phyloP scores from a whole-genome alignment of 2,888 invertebrate genomes.

The Diogma glabrata region DNA sequence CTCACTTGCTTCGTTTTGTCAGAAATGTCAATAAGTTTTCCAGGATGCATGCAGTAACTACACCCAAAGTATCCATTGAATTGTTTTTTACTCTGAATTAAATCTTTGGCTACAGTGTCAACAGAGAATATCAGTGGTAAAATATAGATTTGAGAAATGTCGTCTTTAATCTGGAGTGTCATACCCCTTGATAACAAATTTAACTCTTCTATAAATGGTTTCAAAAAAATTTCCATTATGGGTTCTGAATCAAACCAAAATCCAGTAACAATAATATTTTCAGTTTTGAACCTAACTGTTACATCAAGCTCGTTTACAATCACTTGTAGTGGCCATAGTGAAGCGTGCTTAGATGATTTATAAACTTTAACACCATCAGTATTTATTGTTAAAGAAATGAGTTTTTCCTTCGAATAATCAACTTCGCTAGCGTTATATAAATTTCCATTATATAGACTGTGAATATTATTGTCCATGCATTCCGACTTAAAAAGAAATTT shows the following conservation, averaged over 20 bases:
- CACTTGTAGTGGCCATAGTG: slow-evolving; percentile 6
- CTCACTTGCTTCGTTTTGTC: not conserved
- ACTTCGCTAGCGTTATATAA: not conserved
- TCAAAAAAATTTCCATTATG: slow-evolving; percentile 4
- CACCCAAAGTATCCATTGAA: slow-evolving; percentile 8
- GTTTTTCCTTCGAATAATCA: not conserved
- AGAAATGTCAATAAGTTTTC: not conserved
- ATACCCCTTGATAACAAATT: not conserved
- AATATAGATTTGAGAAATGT: not conserved
- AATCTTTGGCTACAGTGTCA: slow-evolving; percentile 1
- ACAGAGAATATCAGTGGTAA: not conserved
- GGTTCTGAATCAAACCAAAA: slow-evolving; percentile 1
- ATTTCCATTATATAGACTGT: not conserved
- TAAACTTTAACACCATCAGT: slow-evolving; percentile 6
- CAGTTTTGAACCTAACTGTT: slow-evolving; percentile 2
- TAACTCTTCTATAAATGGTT: slow-evolving; percentile 8
- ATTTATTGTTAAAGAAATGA: not conserved
- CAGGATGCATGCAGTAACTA: slow-evolving; percentile 5
- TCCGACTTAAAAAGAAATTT: too few relatives aligned
- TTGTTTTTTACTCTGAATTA: not conserved
- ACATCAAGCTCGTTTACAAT: not conserved
- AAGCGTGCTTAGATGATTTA: slow-evolving; percentile 2
- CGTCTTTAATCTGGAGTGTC: not conserved
- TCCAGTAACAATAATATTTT: not conserved
- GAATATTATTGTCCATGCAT: not conserved